Percentiles rank a stretch among this genome's conserved stretches.
Evolutionary conservation across 2,113 vertebrate genomes (phyloP).

Genomic region (Gambusia affinis): DNA sequence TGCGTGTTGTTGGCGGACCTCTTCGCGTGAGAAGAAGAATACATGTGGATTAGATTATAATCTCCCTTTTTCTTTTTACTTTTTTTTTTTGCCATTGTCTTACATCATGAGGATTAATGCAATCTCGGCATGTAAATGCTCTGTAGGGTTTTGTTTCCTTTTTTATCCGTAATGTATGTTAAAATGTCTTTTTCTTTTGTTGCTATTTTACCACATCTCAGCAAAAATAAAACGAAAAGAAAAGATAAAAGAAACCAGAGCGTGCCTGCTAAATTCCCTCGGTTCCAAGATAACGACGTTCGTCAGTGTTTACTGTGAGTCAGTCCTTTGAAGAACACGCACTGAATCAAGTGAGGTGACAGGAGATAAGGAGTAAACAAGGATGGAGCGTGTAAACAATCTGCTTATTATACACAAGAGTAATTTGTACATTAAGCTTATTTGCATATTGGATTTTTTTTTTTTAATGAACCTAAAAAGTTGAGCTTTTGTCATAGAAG

Average conservation of each 20-base stretch:
- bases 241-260: background rate
- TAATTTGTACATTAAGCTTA: background rate
- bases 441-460: too few relatives aligned
- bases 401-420: background rate
- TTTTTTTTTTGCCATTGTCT: background rate
- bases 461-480: background rate
- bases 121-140: background rate
- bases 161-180: background rate
- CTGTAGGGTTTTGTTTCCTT: background rate
- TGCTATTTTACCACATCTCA: background rate
- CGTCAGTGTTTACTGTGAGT: background rate
- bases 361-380: background rate
- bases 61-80: background rate
- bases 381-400: background rate
- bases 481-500: background rate
- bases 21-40: background rate
- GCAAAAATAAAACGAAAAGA: too few relatives aligned
- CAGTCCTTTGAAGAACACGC: background rate
- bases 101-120: background rate
- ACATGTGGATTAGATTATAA: background rate
- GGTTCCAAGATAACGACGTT: background rate
- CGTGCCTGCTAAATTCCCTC: background rate
- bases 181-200: background rate
- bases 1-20: background rate
- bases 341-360: background rate